A percentile compares a stretch with the other conserved stretches of the same genome.
These are phyloP conservation scores for Wiebesia pumilae DNA, from an alignment of 1,140 invertebrate genomes.

Conservation along the genomic window DNA sequence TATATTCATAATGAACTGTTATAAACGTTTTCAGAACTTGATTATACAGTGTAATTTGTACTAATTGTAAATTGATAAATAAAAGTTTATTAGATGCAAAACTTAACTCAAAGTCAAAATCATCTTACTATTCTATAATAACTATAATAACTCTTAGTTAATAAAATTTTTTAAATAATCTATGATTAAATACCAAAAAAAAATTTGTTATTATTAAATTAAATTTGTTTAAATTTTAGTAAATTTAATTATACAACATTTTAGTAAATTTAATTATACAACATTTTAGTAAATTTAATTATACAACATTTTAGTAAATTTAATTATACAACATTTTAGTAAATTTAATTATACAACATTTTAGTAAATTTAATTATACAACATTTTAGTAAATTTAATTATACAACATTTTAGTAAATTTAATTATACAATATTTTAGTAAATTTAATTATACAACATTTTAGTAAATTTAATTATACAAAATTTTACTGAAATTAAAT, in stretches of 20 bases:
- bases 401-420: no score
- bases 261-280: no score
- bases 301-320: no score
- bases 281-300: no score
- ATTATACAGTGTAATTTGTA: constrained; percentile 26
- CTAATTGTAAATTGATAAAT: constrained; percentile 45
- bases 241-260: background rate
- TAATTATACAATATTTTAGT: no score
- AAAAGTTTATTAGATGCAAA: constrained; percentile 37
- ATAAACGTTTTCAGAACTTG: constrained; percentile 19
- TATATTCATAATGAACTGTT: constrained; percentile 32
- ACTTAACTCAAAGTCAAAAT: constrained; percentile 42
- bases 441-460: no score
- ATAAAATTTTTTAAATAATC: background rate
- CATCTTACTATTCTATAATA: background rate
- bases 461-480: no score
- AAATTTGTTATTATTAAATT: background rate
- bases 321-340: no score
- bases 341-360: no score
- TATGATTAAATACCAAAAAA: background rate
- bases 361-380: no score
- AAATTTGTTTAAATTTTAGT: background rate
- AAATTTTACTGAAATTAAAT: no score
- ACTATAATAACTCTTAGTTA: constrained; percentile 13
- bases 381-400: no score